Evolutionary conservation across 2,888 invertebrate species (phyloP).

Genomic region (Agrilus cyanescens): DNA sequence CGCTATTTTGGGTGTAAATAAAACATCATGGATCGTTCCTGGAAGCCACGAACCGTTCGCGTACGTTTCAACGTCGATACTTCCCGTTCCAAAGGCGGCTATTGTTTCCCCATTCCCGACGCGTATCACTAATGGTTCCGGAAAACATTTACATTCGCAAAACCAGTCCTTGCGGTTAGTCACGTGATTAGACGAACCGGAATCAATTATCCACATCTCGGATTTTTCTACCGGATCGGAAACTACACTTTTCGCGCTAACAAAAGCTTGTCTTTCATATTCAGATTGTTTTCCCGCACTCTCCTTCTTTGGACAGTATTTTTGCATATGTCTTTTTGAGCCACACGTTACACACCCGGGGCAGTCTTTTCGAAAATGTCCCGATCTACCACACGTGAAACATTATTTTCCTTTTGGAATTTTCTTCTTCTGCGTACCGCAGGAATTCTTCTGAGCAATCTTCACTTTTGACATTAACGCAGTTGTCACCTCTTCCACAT

Average conservation of each 20-base stretch:
- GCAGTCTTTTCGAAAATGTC: conserved; percentile 12
- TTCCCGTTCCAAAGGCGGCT: conserved; percentile 7
- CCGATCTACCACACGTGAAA: conserved; percentile 11
- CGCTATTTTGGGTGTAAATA: conserved; percentile 4
- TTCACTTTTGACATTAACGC: too few relatives aligned
- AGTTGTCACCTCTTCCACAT: background rate
- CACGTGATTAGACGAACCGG: conserved; percentile 14
- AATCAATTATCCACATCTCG: conserved; percentile 10
- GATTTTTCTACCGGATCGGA: too few relatives aligned
- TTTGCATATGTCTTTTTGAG: conserved; percentile 5
- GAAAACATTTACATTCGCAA: conserved; percentile 7
- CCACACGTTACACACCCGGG: conserved; percentile 9
- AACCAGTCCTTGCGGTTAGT: conserved; percentile 11
- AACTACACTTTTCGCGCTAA: too few relatives aligned
- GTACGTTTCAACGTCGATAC: conserved; percentile 7
- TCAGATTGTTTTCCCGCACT: too few relatives aligned
- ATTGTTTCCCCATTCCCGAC: conserved; percentile 7
- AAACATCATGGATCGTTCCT: conserved; percentile 5
- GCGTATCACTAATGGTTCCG: conserved; percentile 4
- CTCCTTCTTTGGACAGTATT: too few relatives aligned
- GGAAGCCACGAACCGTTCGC: conserved; percentile 10
- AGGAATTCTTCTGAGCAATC: too few relatives aligned
- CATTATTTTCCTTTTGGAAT: background rate
- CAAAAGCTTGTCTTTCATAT: too few relatives aligned
- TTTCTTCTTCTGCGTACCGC: too few relatives aligned